Conservation (phyloP, 2,797 vertebrate genomes). For the Micropoecilia bifurca region DNA sequence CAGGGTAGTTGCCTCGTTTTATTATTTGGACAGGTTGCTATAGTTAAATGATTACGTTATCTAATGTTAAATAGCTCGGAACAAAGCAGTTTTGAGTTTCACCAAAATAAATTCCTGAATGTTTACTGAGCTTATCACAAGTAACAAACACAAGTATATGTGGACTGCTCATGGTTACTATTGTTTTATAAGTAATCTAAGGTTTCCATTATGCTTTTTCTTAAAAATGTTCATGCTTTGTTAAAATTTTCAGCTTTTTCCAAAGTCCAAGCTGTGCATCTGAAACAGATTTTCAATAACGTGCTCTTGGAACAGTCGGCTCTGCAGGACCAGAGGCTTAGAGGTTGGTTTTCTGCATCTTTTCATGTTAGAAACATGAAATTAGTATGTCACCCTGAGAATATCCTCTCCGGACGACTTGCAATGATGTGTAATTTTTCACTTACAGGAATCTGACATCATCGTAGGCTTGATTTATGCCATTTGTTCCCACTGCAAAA, state of each 20-base stretch:
- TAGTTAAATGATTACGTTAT: not conserved
- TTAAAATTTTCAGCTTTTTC: slow-evolving; percentile 45
- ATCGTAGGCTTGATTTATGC: slow-evolving; percentile 47
- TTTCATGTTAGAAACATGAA: slow-evolving; percentile 52
- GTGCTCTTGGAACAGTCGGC: slow-evolving; percentile 24
- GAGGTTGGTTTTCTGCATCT: slow-evolving; percentile 46
- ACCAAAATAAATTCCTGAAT: slow-evolving; percentile 17
- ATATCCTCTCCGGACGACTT: slow-evolving; percentile 28
- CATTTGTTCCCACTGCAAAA: slow-evolving; percentile 22
- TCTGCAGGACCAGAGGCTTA: slow-evolving; percentile 32
- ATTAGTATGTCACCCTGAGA: slow-evolving; percentile 53
- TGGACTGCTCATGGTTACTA: slow-evolving; percentile 5
- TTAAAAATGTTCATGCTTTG: slow-evolving; percentile 18
- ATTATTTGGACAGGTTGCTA: slow-evolving; percentile 11
- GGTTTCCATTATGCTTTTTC: not conserved
- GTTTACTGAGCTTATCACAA: slow-evolving; percentile 21
- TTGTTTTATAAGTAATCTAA: slow-evolving; percentile 34
- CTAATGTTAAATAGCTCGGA: slow-evolving; percentile 24
- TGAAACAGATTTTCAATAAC: slow-evolving; percentile 66
- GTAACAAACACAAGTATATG: slow-evolving; percentile 10
- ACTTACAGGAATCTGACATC: slow-evolving; percentile 54
- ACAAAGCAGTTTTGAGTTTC: not conserved
- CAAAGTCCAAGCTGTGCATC: slow-evolving; percentile 51
- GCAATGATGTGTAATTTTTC: slow-evolving; percentile 40
- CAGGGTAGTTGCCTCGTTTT: slow-evolving; percentile 23